These are phyloP conservation scores for Rhea pennata DNA, from an alignment of 2,113 vertebrate genomes.

Conservation along the genomic window DNA sequence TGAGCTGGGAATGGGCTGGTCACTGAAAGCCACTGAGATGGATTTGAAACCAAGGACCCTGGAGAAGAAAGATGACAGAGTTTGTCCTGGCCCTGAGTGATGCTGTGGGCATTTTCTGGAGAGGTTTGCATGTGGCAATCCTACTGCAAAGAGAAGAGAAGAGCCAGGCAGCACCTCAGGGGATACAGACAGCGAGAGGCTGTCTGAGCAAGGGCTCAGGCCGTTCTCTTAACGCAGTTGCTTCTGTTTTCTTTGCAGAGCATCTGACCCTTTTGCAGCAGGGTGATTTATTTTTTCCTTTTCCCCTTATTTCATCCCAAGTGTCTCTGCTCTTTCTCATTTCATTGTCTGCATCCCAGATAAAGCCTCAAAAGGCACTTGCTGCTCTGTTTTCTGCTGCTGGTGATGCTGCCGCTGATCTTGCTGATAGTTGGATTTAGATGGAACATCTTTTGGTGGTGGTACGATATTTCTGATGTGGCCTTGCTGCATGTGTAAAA, in stretches of 20 bases:
- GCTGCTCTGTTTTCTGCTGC: neutral
- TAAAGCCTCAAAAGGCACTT: neutral
- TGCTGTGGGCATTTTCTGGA: neutral
- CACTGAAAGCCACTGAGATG: neutral
- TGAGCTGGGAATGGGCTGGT: neutral
- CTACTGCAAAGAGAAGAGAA: neutral
- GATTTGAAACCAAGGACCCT: neutral
- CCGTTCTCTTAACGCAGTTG: neutral
- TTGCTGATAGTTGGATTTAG: neutral
- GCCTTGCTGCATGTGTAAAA: neutral
- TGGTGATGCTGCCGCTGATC: neutral
- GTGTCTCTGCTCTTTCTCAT: neutral
- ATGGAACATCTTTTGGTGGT: neutral
- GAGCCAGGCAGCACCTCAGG: neutral
- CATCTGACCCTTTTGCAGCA: neutral
- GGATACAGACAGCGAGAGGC: neutral
- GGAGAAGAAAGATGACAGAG: neutral
- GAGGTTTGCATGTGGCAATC: neutral
- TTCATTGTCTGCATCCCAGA: neutral
- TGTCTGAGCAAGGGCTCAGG: neutral
- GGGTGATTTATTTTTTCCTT: neutral
- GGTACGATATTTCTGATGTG: neutral
- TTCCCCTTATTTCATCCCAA: neutral
- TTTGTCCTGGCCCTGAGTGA: neutral
- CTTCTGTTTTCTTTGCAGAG: neutral